Percentiles rank a stretch among this genome's conserved stretches.
These are phyloP conservation scores for Gnatocerus cornutus DNA, from an alignment of 2,888 invertebrate genomes.

Conservation along the genomic window DNA sequence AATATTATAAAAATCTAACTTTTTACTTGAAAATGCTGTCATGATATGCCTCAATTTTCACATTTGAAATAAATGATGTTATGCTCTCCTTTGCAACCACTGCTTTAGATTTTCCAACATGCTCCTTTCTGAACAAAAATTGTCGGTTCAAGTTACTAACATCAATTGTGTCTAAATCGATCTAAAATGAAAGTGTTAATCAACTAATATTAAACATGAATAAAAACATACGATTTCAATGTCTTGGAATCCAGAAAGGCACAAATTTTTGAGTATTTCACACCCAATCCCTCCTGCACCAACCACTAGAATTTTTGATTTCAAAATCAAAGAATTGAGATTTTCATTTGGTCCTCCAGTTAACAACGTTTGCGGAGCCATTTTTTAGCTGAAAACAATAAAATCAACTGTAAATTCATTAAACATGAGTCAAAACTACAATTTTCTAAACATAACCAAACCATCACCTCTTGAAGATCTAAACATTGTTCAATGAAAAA, in stretches of 20 bases:
- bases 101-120: slow-evolving; percentile 98
- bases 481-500: too few species aligned
- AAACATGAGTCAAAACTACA: too few species aligned
- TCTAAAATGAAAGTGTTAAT: slow-evolving; percentile 76
- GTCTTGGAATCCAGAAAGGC: slow-evolving; percentile 92
- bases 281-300: slow-evolving; percentile 99
- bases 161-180: slow-evolving; percentile 99
- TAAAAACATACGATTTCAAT: slow-evolving; percentile 87
- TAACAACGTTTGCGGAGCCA: not conserved
- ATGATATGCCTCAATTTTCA: slow-evolving; percentile 91
- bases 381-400: too few species aligned
- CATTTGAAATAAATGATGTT: slow-evolving; percentile 89
- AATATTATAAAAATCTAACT: slow-evolving; percentile 3
- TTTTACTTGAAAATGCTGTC: slow-evolving; percentile 92
- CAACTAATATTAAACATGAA: slow-evolving; percentile 1
- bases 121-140: slow-evolving; percentile 98
- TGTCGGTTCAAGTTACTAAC: slow-evolving; percentile 99
- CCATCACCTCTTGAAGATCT: too few species aligned
- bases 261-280: slow-evolving; percentile 97
- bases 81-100: slow-evolving; percentile 93
- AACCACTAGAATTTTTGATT: slow-evolving; percentile 87
- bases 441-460: too few species aligned
- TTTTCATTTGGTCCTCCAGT: not conserved
- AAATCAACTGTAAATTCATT: too few species aligned
- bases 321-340: slow-evolving; percentile 71